These are phyloP conservation scores for Fregetta grallaria DNA, from an alignment of 2,113 vertebrate species.

Conservation along the genomic window DNA sequence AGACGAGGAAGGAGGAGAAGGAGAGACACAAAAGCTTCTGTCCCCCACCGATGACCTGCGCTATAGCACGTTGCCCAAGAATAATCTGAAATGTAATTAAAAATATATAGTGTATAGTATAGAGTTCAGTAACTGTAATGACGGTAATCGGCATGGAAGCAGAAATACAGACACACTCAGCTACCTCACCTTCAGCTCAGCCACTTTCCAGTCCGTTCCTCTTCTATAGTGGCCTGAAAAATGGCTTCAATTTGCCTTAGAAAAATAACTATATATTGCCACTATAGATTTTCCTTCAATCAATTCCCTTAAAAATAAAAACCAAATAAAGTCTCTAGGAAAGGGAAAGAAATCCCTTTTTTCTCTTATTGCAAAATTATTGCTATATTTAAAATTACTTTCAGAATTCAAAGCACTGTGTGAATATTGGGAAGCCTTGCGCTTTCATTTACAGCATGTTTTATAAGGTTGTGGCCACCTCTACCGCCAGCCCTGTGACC, in stretches of 20 bases:
- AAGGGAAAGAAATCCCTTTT: background rate
- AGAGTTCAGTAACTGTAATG: background rate
- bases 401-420: background rate
- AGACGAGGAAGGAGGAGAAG: background rate
- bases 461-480: background rate
- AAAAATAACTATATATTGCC: background rate
- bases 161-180: background rate
- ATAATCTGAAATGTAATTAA: background rate
- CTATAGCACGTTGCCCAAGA: fast-evolving
- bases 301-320: background rate
- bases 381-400: background rate
- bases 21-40: background rate
- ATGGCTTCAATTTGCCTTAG: background rate
- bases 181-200: background rate
- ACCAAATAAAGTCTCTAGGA: background rate
- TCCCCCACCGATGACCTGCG: fast-evolving
- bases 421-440: background rate
- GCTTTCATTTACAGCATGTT: fast-evolving
- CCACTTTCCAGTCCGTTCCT: background rate
- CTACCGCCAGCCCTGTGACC: background rate
- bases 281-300: background rate
- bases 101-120: background rate
- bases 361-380: background rate
- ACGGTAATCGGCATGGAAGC: fast-evolving
- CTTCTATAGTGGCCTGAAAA: background rate